A percentile compares a stretch with the other conserved stretches of the same genome.
These are phyloP conservation scores for Thelaira solivaga DNA, from an alignment of 2,888 invertebrate species.

Conservation along the genomic window DNA sequence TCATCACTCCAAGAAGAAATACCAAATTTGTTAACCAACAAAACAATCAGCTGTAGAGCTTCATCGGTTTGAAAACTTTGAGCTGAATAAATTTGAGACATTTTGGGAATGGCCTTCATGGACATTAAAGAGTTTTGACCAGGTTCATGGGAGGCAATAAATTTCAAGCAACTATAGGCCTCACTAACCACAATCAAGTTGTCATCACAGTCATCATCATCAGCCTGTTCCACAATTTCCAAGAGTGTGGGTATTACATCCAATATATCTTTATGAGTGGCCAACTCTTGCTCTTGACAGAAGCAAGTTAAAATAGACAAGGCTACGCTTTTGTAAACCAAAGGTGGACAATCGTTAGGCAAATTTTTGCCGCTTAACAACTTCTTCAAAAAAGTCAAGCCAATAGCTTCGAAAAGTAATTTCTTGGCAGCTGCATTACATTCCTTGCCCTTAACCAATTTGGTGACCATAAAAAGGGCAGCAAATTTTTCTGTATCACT, in stretches of 20 bases:
- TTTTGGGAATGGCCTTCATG: slow-evolving; percentile 86
- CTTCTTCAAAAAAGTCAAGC: slow-evolving; percentile 90
- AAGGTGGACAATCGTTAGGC: slow-evolving; percentile 91
- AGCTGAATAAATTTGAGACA: slow-evolving; percentile 91
- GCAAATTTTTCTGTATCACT: slow-evolving; percentile 95
- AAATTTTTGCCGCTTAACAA: slow-evolving; percentile 86
- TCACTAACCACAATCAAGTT: slow-evolving; percentile 91
- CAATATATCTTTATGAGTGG: slow-evolving; percentile 89
- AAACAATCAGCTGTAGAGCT: slow-evolving; percentile 88
- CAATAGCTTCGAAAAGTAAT: slow-evolving; percentile 91
- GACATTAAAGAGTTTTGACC: slow-evolving; percentile 89
- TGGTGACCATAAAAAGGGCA: slow-evolving; percentile 93
- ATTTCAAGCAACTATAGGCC: slow-evolving; percentile 89
- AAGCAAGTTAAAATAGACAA: slow-evolving; percentile 91
- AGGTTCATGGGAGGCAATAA: slow-evolving; percentile 86
- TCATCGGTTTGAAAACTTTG: slow-evolving; percentile 94
- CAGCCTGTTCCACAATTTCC: slow-evolving; percentile 89
- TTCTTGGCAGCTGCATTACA: slow-evolving; percentile 87
- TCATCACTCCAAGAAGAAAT: slow-evolving; percentile 86
- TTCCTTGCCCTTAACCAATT: slow-evolving; percentile 89
- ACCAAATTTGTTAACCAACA: slow-evolving; percentile 85
- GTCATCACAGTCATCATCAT: slow-evolving; percentile 90
- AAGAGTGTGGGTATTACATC: slow-evolving; percentile 89
- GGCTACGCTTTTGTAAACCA: slow-evolving; percentile 94
- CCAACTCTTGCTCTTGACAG: slow-evolving; percentile 88